A percentile compares a stretch with the other conserved stretches of the same genome.
Conservation (phyloP, 2,888 invertebrate species). For the Acleris holmiana region DNA sequence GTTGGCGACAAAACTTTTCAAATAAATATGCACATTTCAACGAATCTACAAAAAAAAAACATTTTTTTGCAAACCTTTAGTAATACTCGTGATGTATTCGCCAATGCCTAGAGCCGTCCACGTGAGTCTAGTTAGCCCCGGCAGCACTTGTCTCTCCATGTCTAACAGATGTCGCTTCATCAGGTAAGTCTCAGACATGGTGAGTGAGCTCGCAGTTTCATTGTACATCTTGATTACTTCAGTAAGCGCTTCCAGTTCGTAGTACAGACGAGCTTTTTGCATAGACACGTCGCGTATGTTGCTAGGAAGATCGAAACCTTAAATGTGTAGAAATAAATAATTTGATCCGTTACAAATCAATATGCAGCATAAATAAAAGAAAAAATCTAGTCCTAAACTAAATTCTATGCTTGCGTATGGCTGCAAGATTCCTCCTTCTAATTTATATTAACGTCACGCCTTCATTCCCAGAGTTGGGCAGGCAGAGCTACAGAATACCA, state of each 20-base stretch:
- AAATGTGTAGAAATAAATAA: neutral
- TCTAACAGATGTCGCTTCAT: constrained; percentile 88
- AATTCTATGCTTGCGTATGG: no score
- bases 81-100: constrained; percentile 86
- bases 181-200: constrained; percentile 88
- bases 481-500: no score
- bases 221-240: constrained; percentile 87
- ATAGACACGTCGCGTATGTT: constrained; percentile 83
- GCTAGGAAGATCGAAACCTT: constrained; percentile 74
- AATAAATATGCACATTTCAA: neutral
- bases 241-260: constrained; percentile 86
- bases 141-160: constrained; percentile 90
- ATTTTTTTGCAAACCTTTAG: constrained; percentile 61
- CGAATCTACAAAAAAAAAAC: neutral
- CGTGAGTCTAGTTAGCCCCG: constrained; percentile 91
- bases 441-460: no score
- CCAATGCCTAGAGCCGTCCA: constrained; percentile 94
- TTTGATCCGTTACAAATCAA: neutral
- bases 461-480: no score
- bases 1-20: constrained; percentile 20
- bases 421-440: no score
- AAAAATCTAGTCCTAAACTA: no score
- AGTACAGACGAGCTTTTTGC: constrained; percentile 86
- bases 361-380: no score
- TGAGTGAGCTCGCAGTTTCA: constrained; percentile 85